Evolutionary conservation across 2,113 vertebrate species (phyloP), one percentile per base, ranked within the genome.

Genomic region (Heterocephalus glaber): DNA sequence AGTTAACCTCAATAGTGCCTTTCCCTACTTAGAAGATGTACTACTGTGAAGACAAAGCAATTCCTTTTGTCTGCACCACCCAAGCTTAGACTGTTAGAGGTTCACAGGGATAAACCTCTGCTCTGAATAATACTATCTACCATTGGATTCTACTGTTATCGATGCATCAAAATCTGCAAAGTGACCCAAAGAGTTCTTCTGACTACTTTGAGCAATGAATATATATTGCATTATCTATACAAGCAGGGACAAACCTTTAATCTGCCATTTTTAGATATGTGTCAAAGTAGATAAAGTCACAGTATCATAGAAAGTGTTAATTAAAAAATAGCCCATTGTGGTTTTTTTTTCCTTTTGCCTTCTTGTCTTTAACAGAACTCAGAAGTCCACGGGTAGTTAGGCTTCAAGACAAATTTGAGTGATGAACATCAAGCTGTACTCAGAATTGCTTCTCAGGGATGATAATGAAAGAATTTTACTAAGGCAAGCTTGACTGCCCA

Each of bases 401-500:
- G 22, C 65, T 96, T 65, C 92, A 94, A 90, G 88, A 97, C 26
- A 96, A 95, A 86, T 76, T 72, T 82, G 77, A 96, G 92, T 81
- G 88, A 95, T 86, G 85, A 66, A 61, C 60, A 86, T 70, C 80
- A 63, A 65, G 54, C 61, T 79, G 52, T 61, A 85, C 68, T 95
- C 77, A 81, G 92, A 90, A 95, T 88, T 77, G 49, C 60, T 95
- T 92, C 77, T 92, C 81, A 77, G 77, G 82, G 35, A 90, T 96
- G 84, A 94, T 94, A 97, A 96, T 90, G 97, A 96, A 95, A 76
- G 35, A 8, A 81, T 96, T 93, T 94, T 83, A 83, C 70, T 83
- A 74, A 92, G 77, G 26, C 66, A 84, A 66, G 90, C 49, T 79
- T 93, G 80, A 92, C 76, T 94, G 76, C 70, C 79, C 30, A 74